These are phyloP conservation scores for Gulo gulo DNA, from an alignment of 2,113 vertebrate genomes.

Conservation along the genomic window DNA sequence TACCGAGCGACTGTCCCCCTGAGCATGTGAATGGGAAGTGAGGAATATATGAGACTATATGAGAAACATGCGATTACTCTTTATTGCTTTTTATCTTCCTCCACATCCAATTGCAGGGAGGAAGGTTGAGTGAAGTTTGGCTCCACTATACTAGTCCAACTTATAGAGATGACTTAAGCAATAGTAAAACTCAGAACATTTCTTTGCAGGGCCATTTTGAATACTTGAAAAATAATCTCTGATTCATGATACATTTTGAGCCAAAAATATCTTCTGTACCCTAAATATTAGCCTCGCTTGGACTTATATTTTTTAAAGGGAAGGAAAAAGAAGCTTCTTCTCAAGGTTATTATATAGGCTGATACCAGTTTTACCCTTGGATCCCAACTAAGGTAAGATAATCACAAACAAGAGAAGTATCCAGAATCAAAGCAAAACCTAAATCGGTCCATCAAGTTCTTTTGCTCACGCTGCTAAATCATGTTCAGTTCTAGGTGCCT, in stretches of 20 bases:
- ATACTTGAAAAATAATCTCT: neutral
- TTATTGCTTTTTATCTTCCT: neutral
- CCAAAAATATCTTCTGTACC: neutral
- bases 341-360: neutral
- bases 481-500: neutral
- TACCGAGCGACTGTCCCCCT: neutral
- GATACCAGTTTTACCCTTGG: neutral
- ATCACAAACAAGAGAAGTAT: neutral
- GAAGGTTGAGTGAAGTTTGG: neutral
- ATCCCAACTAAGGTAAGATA: neutral
- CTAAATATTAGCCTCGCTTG: neutral
- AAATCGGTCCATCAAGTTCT: neutral
- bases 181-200: neutral
- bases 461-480: neutral
- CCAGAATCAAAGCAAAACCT: neutral
- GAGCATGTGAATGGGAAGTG: neutral
- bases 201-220: neutral
- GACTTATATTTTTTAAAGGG: neutral
- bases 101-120: neutral
- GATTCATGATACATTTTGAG: neutral
- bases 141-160: neutral
- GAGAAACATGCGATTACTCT: neutral
- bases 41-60: neutral
- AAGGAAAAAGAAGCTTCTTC: neutral
- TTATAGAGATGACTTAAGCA: neutral